Conservation (phyloP, 1,140 invertebrate genomes). For the Lutraria rhynchaena region DNA sequence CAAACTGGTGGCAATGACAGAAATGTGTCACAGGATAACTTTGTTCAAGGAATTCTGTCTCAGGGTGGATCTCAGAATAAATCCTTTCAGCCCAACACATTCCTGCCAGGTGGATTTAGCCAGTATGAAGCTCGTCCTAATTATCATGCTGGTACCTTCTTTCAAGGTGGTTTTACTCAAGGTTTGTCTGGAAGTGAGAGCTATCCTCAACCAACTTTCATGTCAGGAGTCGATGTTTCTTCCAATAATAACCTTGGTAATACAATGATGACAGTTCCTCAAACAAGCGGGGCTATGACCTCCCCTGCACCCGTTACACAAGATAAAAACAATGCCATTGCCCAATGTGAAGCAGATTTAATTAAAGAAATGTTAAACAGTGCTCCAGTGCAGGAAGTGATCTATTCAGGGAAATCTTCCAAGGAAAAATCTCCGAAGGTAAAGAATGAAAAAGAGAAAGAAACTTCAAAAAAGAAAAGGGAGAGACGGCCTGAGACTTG, state of each 20-base stretch:
- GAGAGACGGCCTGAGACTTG: slow-evolving; percentile 53
- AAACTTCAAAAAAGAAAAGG: slow-evolving; percentile 38
- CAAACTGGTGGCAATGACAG: slow-evolving; percentile 25
- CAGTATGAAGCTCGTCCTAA: slow-evolving; percentile 38
- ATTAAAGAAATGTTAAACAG: slow-evolving; percentile 55
- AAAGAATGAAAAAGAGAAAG: slow-evolving; percentile 35
- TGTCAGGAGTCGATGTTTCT: slow-evolving; percentile 32
- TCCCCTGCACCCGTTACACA: background rate
- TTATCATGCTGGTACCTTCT: slow-evolving; percentile 35
- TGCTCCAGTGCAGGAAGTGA: slow-evolving; percentile 40
- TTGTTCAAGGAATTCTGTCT: slow-evolving; percentile 50
- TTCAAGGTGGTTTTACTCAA: slow-evolving; percentile 54
- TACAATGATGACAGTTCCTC: slow-evolving; percentile 1
- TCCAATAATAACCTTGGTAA: slow-evolving; percentile 22
- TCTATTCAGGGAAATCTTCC: slow-evolving; percentile 17
- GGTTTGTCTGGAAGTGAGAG: slow-evolving; percentile 17
- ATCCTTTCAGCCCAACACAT: slow-evolving; percentile 31
- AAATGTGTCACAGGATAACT: slow-evolving; percentile 31
- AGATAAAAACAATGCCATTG: slow-evolving; percentile 34
- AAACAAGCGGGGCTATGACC: background rate
- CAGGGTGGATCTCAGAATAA: slow-evolving; percentile 49
- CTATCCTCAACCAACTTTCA: slow-evolving; percentile 40
- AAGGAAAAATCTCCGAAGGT: slow-evolving; percentile 32
- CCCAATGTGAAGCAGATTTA: slow-evolving; percentile 44
- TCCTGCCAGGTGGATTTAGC: slow-evolving; percentile 39